Percentiles rank a stretch among this genome's conserved stretches.
phyloP scores from a whole-genome alignment of 2,888 invertebrate genomes.

The Tupiocoris notatus region DNA sequence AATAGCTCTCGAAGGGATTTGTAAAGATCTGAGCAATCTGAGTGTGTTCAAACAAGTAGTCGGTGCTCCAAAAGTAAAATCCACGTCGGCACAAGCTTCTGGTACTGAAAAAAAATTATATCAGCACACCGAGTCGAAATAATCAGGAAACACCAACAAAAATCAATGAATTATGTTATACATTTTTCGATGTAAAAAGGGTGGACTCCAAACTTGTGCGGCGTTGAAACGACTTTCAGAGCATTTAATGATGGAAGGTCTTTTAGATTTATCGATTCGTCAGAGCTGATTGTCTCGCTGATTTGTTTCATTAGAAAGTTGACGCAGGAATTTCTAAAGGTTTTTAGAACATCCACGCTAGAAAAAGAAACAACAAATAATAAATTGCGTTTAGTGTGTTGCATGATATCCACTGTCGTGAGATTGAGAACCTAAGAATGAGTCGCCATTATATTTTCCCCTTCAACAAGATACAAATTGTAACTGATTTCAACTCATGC shows the following conservation, averaged over 20 bases:
- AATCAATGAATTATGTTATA: constrained; percentile 41
- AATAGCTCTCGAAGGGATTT: constrained; percentile 81
- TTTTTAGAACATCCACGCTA: constrained; percentile 41
- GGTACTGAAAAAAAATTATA: constrained; percentile 29
- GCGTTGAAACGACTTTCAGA: constrained; percentile 26
- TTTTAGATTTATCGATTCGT: constrained; percentile 40
- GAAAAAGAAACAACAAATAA: no score
- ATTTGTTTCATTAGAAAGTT: constrained; percentile 47
- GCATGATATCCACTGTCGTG: no score
- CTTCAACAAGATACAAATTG: no score
- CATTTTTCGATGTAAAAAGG: constrained; percentile 74
- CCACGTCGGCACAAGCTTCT: constrained; percentile 49
- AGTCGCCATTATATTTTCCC: no score
- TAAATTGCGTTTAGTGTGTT: no score
- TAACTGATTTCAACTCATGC: no score
- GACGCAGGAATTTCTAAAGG: constrained; percentile 43
- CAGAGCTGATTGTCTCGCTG: constrained; percentile 44
- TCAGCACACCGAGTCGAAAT: no score
- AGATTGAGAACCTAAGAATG: no score
- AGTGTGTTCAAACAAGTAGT: constrained; percentile 79
- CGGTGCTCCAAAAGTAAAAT: constrained; percentile 73
- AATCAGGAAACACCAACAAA: neutral
- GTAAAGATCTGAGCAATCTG: constrained; percentile 82
- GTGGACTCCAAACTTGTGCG: constrained; percentile 65
- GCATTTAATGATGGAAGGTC: constrained; percentile 9